phyloP scores from a whole-genome alignment of 2,797 vertebrate genomes.

The Acanthurus lineatus region DNA sequence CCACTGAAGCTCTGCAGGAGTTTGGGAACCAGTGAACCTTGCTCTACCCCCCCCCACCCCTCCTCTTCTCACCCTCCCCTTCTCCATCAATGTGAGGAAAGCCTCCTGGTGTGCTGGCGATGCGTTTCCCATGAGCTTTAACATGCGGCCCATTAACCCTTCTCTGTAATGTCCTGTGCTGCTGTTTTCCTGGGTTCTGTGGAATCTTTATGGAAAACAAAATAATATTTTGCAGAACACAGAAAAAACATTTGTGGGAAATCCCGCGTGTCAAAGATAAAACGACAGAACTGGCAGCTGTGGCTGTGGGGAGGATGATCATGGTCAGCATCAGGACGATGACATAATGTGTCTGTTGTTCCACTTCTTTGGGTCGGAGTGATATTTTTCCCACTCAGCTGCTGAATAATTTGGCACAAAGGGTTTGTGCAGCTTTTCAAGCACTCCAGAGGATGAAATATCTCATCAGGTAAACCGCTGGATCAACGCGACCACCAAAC shows the following conservation, averaged over 20 bases:
- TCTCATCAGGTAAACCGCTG: too few relatives aligned
- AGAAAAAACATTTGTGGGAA: slow-evolving; percentile 48
- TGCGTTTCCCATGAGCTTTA: slow-evolving; percentile 81
- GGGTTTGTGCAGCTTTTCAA: too few relatives aligned
- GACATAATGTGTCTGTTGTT: too few relatives aligned
- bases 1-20: slow-evolving; percentile 81
- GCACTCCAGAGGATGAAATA: too few relatives aligned
- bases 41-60: slow-evolving; percentile 44
- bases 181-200: slow-evolving; percentile 50
- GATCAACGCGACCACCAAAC: too few relatives aligned
- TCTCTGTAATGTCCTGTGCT: slow-evolving; percentile 47
- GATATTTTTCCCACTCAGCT: too few relatives aligned
- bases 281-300: slow-evolving; percentile 1
- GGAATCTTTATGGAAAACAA: slow-evolving; percentile 60
- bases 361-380: too few relatives aligned
- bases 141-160: slow-evolving; percentile 77
- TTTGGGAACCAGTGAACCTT: slow-evolving; percentile 83
- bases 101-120: slow-evolving; percentile 72
- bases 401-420: too few relatives aligned
- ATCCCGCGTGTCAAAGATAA: slow-evolving; percentile 26
- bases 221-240: slow-evolving; percentile 66
- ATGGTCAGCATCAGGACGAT: neutral
- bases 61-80: slow-evolving; percentile 54
- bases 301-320: neutral
- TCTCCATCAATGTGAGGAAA: slow-evolving; percentile 81